A percentile compares a stretch with the other conserved stretches of the same genome.
phyloP scores from a whole-genome alignment of 2,888 invertebrate genomes.

The Melanotus villosus region DNA sequence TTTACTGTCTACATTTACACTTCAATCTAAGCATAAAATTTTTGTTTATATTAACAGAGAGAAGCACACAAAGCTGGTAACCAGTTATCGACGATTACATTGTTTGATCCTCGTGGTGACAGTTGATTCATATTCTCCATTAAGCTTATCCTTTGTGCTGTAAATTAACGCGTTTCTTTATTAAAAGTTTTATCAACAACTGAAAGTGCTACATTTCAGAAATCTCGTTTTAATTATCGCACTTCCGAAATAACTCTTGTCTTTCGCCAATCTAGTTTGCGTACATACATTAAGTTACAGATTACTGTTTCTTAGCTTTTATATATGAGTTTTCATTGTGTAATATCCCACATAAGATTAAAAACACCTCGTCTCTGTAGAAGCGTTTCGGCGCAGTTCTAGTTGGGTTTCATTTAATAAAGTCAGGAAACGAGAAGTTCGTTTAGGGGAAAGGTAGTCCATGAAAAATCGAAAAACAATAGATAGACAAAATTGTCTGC shows the following conservation, averaged over 20 bases:
- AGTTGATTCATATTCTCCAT: not conserved
- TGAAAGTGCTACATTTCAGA: not conserved
- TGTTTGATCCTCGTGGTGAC: constrained; percentile 6
- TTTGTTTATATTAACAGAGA: constrained; percentile 8
- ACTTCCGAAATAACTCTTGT: not conserved
- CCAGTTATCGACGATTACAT: constrained; percentile 1
- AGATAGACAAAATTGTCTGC: constrained; percentile 27
- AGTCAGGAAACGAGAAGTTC: constrained; percentile 27
- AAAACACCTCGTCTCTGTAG: not conserved
- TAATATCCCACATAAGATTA: not conserved
- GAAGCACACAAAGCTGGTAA: not conserved
- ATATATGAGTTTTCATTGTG: not conserved
- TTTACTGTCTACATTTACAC: too few species aligned
- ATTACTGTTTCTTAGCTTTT: not conserved
- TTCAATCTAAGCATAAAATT: too few species aligned
- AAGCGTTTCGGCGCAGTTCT: not conserved
- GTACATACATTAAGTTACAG: constrained; percentile 9
- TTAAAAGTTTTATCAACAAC: constrained; percentile 1
- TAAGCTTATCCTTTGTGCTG: constrained; percentile 3
- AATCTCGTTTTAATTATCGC: not conserved
- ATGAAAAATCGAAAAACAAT: constrained; percentile 32
- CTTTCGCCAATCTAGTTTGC: not conserved
- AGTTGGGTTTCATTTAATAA: constrained; percentile 30
- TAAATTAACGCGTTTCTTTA: not conserved
- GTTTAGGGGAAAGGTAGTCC: constrained; percentile 12